A percentile compares a stretch with the other conserved stretches of the same genome.
Evolutionary conservation across 37 sponge, comb jelly and placozoan species (phyloP).

Genomic region (Halisarca cf. caerulea): DNA sequence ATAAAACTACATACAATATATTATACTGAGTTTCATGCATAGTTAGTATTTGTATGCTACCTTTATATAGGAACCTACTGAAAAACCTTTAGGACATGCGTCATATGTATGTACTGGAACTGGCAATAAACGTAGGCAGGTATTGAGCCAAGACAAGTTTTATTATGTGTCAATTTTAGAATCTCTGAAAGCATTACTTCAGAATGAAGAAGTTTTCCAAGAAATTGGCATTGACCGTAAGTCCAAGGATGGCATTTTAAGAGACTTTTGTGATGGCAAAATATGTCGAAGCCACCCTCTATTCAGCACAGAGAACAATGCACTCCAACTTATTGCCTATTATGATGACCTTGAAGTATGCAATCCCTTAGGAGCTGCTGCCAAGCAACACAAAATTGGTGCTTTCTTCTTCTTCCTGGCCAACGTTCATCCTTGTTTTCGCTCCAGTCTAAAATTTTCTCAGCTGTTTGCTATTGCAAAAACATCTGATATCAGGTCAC

Average conservation of each 20-base stretch:
- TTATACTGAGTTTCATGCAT: too few species aligned
- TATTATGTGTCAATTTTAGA: too few species aligned
- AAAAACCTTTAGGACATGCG: too few species aligned
- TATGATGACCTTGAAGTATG: slow-evolving; percentile 45
- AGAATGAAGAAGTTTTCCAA: too few species aligned
- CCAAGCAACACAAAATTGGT: slow-evolving; percentile 47
- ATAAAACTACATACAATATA: too few species aligned
- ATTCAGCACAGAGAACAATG: not conserved
- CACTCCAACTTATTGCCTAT: slow-evolving; percentile 33
- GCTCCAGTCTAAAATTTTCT: slow-evolving; percentile 15
- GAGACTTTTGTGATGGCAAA: slow-evolving; percentile 13
- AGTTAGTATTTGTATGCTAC: too few species aligned
- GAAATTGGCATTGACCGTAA: too few species aligned
- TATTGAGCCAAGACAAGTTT: too few species aligned
- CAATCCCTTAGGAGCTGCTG: slow-evolving; percentile 54
- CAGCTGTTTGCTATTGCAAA: slow-evolving; percentile 15
- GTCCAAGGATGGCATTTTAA: not conserved
- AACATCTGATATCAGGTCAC: slow-evolving; percentile 26
- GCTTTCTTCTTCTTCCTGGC: slow-evolving; percentile 24
- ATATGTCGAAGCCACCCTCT: not conserved
- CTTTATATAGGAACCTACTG: too few species aligned
- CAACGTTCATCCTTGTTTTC: slow-evolving; percentile 45
- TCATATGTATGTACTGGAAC: too few species aligned
- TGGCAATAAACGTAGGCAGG: too few species aligned
- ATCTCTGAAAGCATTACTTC: too few species aligned